Conservation (phyloP, 2,888 invertebrate species). For the Anarsia innoxiella region DNA sequence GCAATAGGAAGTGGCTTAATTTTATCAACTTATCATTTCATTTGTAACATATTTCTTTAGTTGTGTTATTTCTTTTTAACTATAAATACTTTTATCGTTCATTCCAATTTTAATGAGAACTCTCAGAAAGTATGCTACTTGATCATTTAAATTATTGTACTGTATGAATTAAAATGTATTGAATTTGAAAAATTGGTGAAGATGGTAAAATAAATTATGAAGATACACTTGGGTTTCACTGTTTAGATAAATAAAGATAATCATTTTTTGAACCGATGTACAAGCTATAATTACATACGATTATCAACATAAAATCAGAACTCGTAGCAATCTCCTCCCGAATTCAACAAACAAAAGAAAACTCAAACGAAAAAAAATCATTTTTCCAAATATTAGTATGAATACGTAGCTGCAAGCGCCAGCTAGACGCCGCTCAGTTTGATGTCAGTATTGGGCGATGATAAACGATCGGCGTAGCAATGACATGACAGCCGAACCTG, state of each 20-base stretch:
- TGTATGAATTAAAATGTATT: slow-evolving; percentile 69
- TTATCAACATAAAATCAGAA: too few relatives aligned
- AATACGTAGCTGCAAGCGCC: slow-evolving; percentile 47
- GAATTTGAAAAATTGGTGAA: slow-evolving; percentile 72
- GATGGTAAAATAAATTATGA: slow-evolving; percentile 74
- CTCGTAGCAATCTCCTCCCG: too few relatives aligned
- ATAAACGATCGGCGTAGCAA: slow-evolving; percentile 61
- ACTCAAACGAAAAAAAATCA: slow-evolving; percentile 2
- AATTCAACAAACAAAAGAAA: slow-evolving; percentile 5
- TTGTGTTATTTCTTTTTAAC: slow-evolving; percentile 70
- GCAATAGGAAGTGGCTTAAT: slow-evolving; percentile 66
- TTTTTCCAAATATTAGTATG: slow-evolving; percentile 10
- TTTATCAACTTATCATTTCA: slow-evolving; percentile 37
- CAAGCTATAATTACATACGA: too few relatives aligned
- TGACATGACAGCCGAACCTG: slow-evolving; percentile 71
- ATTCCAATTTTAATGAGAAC: slow-evolving; percentile 72
- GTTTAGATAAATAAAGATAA: neutral
- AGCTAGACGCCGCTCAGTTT: slow-evolving; percentile 58
- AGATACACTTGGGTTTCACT: slow-evolving; percentile 45
- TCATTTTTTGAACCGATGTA: too few relatives aligned
- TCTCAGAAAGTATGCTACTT: slow-evolving; percentile 66
- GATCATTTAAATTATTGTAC: slow-evolving; percentile 74
- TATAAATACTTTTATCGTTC: slow-evolving; percentile 71
- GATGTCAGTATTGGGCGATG: slow-evolving; percentile 68
- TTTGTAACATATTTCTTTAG: slow-evolving; percentile 58